Evolutionary conservation across 2,888 invertebrate species (phyloP).

Genomic region (Eueremaeus valkanovi): DNA sequence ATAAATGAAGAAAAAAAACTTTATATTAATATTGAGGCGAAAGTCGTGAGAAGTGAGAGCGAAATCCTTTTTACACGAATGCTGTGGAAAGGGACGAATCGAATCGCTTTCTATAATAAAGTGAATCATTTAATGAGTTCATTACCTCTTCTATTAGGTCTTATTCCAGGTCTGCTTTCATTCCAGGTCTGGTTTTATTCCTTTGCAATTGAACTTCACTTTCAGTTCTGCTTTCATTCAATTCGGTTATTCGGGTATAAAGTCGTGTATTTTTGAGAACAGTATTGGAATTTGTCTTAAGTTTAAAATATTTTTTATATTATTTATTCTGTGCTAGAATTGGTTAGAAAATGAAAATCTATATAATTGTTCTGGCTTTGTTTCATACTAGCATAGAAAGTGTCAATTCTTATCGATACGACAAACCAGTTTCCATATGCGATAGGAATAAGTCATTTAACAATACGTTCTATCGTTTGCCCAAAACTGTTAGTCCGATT

Average conservation of each 20-base stretch:
- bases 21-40: too few relatives aligned
- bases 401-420: not conserved
- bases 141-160: constrained; percentile 18
- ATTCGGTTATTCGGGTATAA: too few relatives aligned
- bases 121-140: not conserved
- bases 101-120: not conserved
- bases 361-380: not conserved
- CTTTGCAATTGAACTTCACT: not conserved
- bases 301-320: not conserved
- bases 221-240: not conserved
- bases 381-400: not conserved
- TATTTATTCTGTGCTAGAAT: not conserved
- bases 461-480: constrained; percentile 16
- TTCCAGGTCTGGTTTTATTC: not conserved
- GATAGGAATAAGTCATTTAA: not conserved
- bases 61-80: not conserved
- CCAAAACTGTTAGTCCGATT: constrained; percentile 22
- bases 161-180: not conserved
- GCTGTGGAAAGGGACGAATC: not conserved
- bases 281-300: not conserved
- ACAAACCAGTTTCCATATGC: not conserved
- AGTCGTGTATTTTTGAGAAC: too few relatives aligned
- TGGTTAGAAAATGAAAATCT: not conserved
- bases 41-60: not conserved
- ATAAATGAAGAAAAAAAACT: too few relatives aligned